A percentile compares a stretch with the other conserved stretches of the same genome.
These are phyloP conservation scores for Gambusia yucatana DNA, from an alignment of 2,797 vertebrate genomes.

Conservation along the genomic window DNA sequence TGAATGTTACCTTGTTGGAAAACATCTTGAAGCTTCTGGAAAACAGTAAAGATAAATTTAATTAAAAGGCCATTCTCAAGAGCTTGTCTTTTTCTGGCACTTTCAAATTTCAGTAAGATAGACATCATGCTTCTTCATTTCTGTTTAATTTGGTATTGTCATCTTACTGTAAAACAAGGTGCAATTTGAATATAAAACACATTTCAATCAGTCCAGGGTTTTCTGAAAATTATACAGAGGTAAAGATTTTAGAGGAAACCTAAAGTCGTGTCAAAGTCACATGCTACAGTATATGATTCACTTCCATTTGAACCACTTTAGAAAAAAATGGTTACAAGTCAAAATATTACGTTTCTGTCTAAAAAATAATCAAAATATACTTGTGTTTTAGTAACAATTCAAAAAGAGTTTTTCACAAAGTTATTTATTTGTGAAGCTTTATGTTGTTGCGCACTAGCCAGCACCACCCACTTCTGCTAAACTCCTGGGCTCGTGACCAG, in stretches of 20 bases:
- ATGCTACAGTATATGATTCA: not conserved
- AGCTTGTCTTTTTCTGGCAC: not conserved
- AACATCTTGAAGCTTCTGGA: conserved; percentile 41
- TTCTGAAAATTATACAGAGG: not conserved
- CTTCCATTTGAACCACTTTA: not conserved
- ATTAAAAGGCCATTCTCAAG: not conserved
- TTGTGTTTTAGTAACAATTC: too few relatives aligned
- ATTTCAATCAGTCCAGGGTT: not conserved
- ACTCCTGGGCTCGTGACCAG: too few relatives aligned
- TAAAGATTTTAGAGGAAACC: not conserved
- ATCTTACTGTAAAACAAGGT: not conserved
- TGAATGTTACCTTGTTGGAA: conserved; percentile 57
- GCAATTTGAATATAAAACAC: not conserved
- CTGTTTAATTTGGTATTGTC: not conserved
- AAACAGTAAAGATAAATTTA: not conserved
- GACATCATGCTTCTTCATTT: not conserved
- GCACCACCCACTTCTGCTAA: too few relatives aligned
- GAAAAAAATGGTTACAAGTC: not conserved
- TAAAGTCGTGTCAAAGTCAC: not conserved
- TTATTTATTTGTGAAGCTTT: too few relatives aligned
- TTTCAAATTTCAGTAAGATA: not conserved
- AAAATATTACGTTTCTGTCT: not conserved
- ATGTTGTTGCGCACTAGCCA: too few relatives aligned
- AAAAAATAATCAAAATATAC: not conserved
- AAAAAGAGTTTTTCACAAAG: too few relatives aligned